A percentile compares a stretch with the other conserved stretches of the same genome.
These are phyloP conservation scores for Acrocyrtus sp. DNA, from an alignment of 2,888 invertebrate species.

Conservation along the genomic window DNA sequence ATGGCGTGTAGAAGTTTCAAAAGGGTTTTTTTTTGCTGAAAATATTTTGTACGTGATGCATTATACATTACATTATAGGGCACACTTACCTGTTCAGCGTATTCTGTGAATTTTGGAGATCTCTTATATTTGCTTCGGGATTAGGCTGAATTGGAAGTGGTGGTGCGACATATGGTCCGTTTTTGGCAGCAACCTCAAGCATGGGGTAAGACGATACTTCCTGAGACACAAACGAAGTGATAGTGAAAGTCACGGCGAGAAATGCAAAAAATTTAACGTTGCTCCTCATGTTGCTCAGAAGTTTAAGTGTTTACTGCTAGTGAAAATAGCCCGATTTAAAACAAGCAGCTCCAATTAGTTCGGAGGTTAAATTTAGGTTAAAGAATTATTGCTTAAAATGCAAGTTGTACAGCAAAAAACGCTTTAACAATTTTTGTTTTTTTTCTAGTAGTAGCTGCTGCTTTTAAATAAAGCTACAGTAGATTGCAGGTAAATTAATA, in stretches of 20 bases:
- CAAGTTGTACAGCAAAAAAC: not conserved
- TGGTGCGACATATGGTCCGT: slow-evolving; percentile 46
- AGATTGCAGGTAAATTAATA: not conserved
- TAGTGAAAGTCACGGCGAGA: slow-evolving; percentile 48
- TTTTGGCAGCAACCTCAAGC: slow-evolving; percentile 54
- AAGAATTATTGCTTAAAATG: not conserved
- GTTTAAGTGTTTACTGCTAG: not conserved
- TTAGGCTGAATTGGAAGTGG: slow-evolving; percentile 45
- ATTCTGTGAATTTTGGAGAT: too few species aligned
- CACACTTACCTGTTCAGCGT: too few species aligned
- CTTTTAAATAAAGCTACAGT: not conserved
- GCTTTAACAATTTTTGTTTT: slow-evolving; percentile 1
- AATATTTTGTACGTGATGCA: too few species aligned
- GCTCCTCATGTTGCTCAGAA: slow-evolving; percentile 55
- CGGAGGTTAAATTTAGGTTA: not conserved
- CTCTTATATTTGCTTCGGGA: slow-evolving; percentile 48
- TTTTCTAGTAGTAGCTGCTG: not conserved
- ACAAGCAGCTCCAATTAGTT: too few species aligned
- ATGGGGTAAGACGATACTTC: slow-evolving; percentile 61
- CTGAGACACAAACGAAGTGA: slow-evolving; percentile 55
- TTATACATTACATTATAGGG: too few species aligned
- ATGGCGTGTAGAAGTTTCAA: too few species aligned
- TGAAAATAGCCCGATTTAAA: too few species aligned
- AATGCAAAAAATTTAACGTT: slow-evolving; percentile 52
- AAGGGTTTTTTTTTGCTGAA: too few species aligned